Conservation (phyloP, 1,140 invertebrate species). For the Teleopsis dalmanni region DNA sequence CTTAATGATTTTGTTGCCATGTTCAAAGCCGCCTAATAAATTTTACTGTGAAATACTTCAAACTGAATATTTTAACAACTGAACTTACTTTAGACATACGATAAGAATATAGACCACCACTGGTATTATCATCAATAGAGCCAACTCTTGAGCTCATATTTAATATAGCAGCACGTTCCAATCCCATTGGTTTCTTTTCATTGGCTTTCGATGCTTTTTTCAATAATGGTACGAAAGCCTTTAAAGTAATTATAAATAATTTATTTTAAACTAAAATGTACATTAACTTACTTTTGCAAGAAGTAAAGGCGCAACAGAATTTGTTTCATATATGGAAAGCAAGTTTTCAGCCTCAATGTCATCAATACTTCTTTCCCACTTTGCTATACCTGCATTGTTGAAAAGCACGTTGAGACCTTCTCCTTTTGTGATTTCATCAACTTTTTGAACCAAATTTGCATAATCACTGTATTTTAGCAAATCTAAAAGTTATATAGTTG, state of each 20-base stretch:
- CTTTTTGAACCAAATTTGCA: constrained; percentile 50
- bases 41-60: too few species aligned
- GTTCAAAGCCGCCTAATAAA: constrained; percentile 72
- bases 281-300: too few species aligned
- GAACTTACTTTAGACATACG: constrained; percentile 73
- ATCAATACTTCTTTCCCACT: constrained; percentile 55
- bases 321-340: constrained; percentile 60
- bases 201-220: constrained; percentile 60
- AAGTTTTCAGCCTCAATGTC: constrained; percentile 64
- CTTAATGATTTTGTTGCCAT: constrained; percentile 78
- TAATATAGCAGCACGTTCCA: constrained; percentile 62
- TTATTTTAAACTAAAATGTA: too few species aligned
- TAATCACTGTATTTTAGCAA: constrained; percentile 56
- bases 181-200: constrained; percentile 48
- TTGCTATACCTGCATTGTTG: constrained; percentile 50
- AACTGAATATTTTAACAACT: too few species aligned
- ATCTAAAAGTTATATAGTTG: constrained; percentile 49
- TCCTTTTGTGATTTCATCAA: constrained; percentile 51
- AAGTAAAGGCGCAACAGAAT: constrained; percentile 75
- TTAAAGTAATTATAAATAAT: too few species aligned
- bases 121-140: constrained; percentile 64
- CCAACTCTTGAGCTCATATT: constrained; percentile 78
- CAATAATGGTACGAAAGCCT: constrained; percentile 60
- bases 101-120: constrained; percentile 76
- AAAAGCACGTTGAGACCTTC: too few species aligned